These are phyloP conservation scores for Temnothorax curvispinosus DNA, from an alignment of 1,140 invertebrate genomes.

Conservation along the genomic window DNA sequence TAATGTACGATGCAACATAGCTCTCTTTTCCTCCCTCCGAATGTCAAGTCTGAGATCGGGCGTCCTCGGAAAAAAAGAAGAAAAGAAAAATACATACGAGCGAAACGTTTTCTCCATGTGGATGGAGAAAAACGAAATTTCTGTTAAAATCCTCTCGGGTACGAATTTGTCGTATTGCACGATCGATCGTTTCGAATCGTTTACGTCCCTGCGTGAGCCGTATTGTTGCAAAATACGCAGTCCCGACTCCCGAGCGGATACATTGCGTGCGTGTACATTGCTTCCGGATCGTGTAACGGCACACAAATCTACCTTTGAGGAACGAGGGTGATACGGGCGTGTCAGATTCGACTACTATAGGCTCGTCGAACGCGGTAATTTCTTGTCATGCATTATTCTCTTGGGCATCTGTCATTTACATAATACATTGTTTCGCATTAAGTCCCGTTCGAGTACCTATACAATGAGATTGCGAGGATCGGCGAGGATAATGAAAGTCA, in stretches of 20 bases:
- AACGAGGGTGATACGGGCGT: conserved; percentile 43
- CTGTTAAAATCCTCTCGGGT: conserved; percentile 12
- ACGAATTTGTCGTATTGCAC: not conserved
- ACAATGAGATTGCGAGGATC: conserved; percentile 29
- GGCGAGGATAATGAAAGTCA: not conserved
- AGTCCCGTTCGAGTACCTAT: conserved; percentile 49
- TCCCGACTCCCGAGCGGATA: not conserved
- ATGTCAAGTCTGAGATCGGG: conserved; percentile 11
- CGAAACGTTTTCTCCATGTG: not conserved
- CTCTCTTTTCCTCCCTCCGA: not conserved
- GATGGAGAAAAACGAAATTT: not conserved
- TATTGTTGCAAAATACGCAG: conserved; percentile 9
- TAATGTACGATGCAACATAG: conserved; percentile 12
- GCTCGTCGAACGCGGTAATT: conserved; percentile 69
- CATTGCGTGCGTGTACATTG: not conserved
- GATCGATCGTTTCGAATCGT: conserved; percentile 8
- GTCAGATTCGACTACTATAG: conserved; percentile 56
- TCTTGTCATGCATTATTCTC: conserved; percentile 65
- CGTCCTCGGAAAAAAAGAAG: not conserved
- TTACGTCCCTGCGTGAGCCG: not conserved
- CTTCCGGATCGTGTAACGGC: not conserved
- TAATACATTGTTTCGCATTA: conserved; percentile 64
- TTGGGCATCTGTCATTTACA: conserved; percentile 65
- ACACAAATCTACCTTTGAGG: conserved; percentile 27
- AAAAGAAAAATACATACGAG: not conserved